Conservation (phyloP, 53 echinoderm and acorn worm genomes). For the Arbacia lixula region DNA sequence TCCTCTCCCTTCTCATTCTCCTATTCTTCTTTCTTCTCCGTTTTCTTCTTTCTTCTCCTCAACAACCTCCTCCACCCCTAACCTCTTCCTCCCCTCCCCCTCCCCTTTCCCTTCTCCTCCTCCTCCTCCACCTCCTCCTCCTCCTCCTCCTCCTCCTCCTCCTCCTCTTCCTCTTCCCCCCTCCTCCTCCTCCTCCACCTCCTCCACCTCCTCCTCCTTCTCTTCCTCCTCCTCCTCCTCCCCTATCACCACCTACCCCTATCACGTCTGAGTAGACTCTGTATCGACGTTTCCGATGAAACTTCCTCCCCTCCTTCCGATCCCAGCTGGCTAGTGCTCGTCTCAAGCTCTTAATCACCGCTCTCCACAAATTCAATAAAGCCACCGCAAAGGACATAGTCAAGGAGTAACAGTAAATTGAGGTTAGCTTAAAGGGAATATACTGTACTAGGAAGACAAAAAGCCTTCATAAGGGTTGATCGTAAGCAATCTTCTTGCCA, state of each 20-base stretch:
- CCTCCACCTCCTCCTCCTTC: neutral
- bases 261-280: too few species aligned
- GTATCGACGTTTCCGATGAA: constrained; percentile 15
- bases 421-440: too few species aligned
- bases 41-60: neutral
- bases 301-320: neutral
- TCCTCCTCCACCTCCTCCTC: neutral
- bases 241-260: neutral
- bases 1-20: neutral
- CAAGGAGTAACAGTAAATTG: too few species aligned
- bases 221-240: neutral
- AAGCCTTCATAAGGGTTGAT: too few species aligned
- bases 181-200: neutral
- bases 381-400: too few species aligned
- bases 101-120: neutral
- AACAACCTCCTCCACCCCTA: neutral
- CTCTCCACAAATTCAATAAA: constrained; percentile 5
- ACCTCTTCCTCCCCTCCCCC: neutral
- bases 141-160: neutral
- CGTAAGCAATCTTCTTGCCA: too few species aligned
- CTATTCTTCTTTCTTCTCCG: neutral
- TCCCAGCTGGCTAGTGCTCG: neutral
- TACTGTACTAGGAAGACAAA: too few species aligned
- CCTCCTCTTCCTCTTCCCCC: neutral
- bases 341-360: constrained; percentile 23